Evolutionary conservation across 1,140 invertebrate genomes (phyloP).

Genomic region (Drosophila chauvacae): DNA sequence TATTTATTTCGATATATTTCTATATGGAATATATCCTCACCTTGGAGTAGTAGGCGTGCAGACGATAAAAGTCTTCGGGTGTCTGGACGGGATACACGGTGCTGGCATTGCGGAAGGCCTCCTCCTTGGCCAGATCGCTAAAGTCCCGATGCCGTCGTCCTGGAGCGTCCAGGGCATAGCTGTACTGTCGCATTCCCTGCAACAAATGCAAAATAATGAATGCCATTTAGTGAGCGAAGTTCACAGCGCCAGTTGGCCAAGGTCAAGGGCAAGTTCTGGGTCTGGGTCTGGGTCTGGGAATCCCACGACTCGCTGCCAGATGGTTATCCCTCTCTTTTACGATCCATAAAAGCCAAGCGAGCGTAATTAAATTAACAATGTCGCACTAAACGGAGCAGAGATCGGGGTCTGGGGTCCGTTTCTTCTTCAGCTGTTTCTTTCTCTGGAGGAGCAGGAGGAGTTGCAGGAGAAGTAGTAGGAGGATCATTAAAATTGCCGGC

Average conservation of each 20-base stretch:
- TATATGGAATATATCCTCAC: slow-evolving; percentile 77
- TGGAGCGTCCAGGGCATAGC: slow-evolving; percentile 85
- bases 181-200: slow-evolving; percentile 86
- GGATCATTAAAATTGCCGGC: slow-evolving; percentile 40
- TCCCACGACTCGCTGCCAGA: slow-evolving; percentile 31
- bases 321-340: slow-evolving; percentile 29
- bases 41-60: slow-evolving; percentile 89
- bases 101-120: slow-evolving; percentile 86
- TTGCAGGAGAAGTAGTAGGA: neutral
- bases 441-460: neutral
- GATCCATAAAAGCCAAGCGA: slow-evolving; percentile 38
- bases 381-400: slow-evolving; percentile 47
- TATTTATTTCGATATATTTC: neutral
- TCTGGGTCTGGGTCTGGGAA: slow-evolving; percentile 1
- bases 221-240: neutral
- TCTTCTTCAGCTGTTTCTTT: neutral
- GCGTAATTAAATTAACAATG: slow-evolving; percentile 77
- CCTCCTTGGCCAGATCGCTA: slow-evolving; percentile 79
- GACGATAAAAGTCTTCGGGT: slow-evolving; percentile 88
- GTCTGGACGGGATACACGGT: slow-evolving; percentile 88
- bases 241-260: slow-evolving; percentile 12
- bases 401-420: slow-evolving; percentile 6
- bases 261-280: slow-evolving; percentile 20
- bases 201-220: slow-evolving; percentile 44
- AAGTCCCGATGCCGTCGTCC: slow-evolving; percentile 86